Base-by-base conservation (phyloP, 2,888 invertebrate genomes). In the Endotricha flammealis region DNA sequence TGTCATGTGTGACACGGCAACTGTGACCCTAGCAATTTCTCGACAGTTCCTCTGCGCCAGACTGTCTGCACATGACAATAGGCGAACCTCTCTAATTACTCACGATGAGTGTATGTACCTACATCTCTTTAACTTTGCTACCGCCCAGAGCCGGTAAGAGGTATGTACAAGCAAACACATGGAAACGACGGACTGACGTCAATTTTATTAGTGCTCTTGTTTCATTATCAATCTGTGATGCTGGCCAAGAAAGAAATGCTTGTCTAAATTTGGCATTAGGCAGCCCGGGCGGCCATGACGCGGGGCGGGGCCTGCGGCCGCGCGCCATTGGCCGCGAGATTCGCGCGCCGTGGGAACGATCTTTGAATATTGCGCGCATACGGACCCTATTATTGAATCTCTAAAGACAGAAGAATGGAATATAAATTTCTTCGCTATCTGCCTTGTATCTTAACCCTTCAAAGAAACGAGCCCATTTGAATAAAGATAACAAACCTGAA, bases 231-330 rank as follows among this genome's bases (percentile, higher is more conserved):
- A 34, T 24, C 13, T 47, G 48, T 45, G 46, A 58, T 60, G 60
- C 57, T 53, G 37, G 42, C 52, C 52, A 53, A 61, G 57, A 68
- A 68, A 66, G 66, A 68, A 61, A 51, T 60, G 56, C 44, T 55
- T 63, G 63, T 73, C 76, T 79, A 79, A 82, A 78, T 82, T 79
- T 81, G 83, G 78, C 72, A 64, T 74, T 75, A 76, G 65, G 52
- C 62, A 57, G 70, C 63, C 66, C 55, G 64, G 67, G 77, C 82
- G 70, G 82, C 80, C 83, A 85, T 83, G 69, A 62, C 80, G 70
- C 60, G 72, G 62, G 83, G 81, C 78, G 83, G 73, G 64, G 79
- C 72, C 51, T 44, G 51, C 53, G 58, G 62, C 53, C 53, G 69
- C 70, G 68, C 68, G 72, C 68, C 63, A 86, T 86, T 85, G 85